Conservation (phyloP, 1,140 invertebrate genomes). For the Chironomus tepperi region DNA sequence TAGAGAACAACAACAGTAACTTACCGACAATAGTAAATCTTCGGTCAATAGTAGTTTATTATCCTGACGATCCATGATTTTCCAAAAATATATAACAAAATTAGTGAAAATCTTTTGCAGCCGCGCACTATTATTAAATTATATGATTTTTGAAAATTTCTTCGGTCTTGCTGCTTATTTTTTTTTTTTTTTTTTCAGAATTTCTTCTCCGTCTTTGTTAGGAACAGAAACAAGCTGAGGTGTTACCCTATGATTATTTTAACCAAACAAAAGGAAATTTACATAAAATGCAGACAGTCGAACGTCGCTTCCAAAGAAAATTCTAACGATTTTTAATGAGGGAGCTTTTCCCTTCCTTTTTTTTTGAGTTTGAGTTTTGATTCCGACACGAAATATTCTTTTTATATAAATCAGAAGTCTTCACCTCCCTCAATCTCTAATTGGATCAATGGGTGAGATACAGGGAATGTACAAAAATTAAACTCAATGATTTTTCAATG, state of each 20-base stretch:
- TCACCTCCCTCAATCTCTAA: neutral
- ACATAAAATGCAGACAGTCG: neutral
- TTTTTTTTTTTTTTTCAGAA: neutral
- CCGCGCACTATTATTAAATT: constrained; percentile 15
- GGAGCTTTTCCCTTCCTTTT: neutral
- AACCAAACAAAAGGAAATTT: constrained; percentile 9
- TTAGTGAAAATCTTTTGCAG: neutral
- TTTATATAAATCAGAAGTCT: too few relatives aligned
- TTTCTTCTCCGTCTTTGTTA: neutral
- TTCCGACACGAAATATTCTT: too few relatives aligned
- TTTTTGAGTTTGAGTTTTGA: too few relatives aligned
- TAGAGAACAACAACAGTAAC: neutral
- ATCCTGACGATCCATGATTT: constrained; percentile 16
- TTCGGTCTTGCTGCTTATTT: neutral
- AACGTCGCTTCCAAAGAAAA: neutral
- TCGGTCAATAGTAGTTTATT: constrained; percentile 21
- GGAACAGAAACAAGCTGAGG: too few relatives aligned
- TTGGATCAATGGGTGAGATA: neutral
- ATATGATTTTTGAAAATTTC: constrained; percentile 9
- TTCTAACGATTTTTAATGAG: constrained; percentile 9
- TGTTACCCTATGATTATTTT: constrained; percentile 10
- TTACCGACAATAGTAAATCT: constrained; percentile 5
- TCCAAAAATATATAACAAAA: neutral
- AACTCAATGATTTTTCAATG: neutral
- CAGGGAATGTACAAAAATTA: neutral